Base-by-base conservation (phyloP, 2,113 vertebrate genomes). In the Callaeas wilsoni region DNA sequence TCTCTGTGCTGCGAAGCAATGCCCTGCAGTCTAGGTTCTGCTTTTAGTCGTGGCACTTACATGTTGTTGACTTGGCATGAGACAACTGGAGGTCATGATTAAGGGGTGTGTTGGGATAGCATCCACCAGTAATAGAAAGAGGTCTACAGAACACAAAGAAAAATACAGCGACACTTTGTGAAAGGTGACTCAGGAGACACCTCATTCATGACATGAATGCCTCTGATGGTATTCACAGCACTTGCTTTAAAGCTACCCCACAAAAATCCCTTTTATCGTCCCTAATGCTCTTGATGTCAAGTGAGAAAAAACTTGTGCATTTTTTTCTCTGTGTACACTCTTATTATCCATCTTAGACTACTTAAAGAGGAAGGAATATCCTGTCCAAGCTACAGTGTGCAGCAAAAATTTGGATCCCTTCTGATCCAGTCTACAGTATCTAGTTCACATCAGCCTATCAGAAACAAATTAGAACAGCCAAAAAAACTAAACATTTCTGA, bases 401-500 rank as follows among this genome's bases (percentile, higher is more conserved):
- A 80, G 55, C 7, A 82, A 52, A 91, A 89, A 35, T 44, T 44
- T 77, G 16, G 26, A 78, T 93, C 13, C 33, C 46, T 89, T 85
- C 67, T 2, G 1, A 89, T 39, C 16, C 59, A 68, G 35, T 69
- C 50, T 41, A 25, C 37, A 53, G 62, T 37, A 76, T 10, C n/a
- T 52, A 39, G n/a, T 30, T 76, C 75, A 30, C 65, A 84, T 55
- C 68, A 70, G 35, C 55, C 79, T 92, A 70, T 75, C 35, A 93
- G 44, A 78, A 88, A 84, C 41, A 77, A 68, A 84, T 73, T 52
- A 78, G 60, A 93, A 63, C 22, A 59, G 82, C 67, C 89, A 93
- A 95, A 89, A 74, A 76, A 80, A 82, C 84, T 87, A 76, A 93
- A 69, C 42, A 85, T 93, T 88, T 84, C 74, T 90, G 50, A 93